Percentiles rank a stretch among this genome's conserved stretches.
These are phyloP conservation scores for Caenorhabditis angaria DNA, from an alignment of 2,888 invertebrate genomes.

Conservation along the genomic window DNA sequence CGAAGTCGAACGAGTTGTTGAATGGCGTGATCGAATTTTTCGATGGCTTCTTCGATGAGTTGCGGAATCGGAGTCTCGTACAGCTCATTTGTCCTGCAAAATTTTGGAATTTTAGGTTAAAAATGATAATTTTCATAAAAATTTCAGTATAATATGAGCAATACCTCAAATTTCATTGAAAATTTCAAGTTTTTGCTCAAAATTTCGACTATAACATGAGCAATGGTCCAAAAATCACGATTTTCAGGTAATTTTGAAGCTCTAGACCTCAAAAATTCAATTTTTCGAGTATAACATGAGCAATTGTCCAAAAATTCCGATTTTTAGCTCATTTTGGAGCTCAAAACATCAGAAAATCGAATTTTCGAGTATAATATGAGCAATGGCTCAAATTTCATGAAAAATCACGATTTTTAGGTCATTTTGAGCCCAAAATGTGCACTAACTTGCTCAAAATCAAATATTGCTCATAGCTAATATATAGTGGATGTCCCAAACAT, in stretches of 20 bases:
- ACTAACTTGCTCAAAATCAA: slow-evolving; percentile 1
- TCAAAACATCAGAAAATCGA: no score
- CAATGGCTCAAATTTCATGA: not conserved
- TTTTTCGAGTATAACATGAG: no score
- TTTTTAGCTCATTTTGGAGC: no score
- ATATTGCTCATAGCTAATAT: slow-evolving; percentile 38
- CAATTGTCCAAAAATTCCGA: not conserved
- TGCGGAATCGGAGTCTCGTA: not conserved
- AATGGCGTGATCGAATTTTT: not conserved
- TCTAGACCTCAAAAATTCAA: no score
- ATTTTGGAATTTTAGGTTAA: not conserved
- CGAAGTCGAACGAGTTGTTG: slow-evolving; percentile 6
- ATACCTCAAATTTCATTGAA: no score
- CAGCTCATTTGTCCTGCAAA: not conserved
- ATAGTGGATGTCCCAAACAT: slow-evolving; percentile 34
- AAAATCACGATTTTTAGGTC: not conserved
- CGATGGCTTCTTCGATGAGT: not conserved
- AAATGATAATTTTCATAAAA: no score
- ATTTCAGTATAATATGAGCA: no score
- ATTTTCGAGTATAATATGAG: no score
- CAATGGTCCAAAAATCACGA: no score
- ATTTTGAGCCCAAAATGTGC: not conserved
- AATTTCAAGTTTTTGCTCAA: no score
- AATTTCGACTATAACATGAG: no score
- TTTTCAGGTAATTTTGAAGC: no score